These are phyloP conservation scores for Esox niger DNA, from an alignment of 2,113 vertebrate genomes.

Conservation along the genomic window DNA sequence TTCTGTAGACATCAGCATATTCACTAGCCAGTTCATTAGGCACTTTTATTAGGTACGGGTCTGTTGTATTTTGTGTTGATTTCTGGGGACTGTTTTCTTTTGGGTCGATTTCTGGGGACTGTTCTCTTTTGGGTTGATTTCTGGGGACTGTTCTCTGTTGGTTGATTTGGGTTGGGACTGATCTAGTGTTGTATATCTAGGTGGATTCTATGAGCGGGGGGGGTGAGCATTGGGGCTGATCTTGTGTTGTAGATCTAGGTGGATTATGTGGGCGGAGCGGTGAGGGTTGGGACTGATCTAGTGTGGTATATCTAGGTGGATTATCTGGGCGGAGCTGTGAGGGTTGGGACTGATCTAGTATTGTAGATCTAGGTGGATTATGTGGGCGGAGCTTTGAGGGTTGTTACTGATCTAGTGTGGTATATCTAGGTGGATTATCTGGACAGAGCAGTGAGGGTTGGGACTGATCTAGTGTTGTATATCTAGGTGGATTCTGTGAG, in stretches of 20 bases:
- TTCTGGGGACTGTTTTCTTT: too few species aligned
- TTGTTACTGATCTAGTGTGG: slow-evolving; percentile 48
- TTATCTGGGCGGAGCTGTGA: slow-evolving; percentile 80
- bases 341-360: slow-evolving; percentile 60
- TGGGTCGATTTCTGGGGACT: too few species aligned
- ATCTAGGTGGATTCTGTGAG: slow-evolving; percentile 79
- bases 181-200: slow-evolving; percentile 43
- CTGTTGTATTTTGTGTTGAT: too few species aligned
- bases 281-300: slow-evolving; percentile 76
- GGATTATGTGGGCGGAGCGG: slow-evolving; percentile 78
- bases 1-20: too few species aligned
- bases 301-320: slow-evolving; percentile 69
- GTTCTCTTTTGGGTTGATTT: too few species aligned
- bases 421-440: slow-evolving; percentile 72
- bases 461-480: slow-evolving; percentile 36
- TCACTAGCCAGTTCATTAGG: too few species aligned
- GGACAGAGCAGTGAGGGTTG: slow-evolving; percentile 82
- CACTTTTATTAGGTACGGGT: too few species aligned
- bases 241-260: slow-evolving; percentile 51
- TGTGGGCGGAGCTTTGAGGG: slow-evolving; percentile 80
- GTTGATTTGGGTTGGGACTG: too few species aligned
- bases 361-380: slow-evolving; percentile 69
- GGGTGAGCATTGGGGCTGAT: slow-evolving; percentile 76
- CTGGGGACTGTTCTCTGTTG: too few species aligned
- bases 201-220: slow-evolving; percentile 81